Percentiles rank a stretch among this genome's conserved stretches.
Conservation (phyloP, 2,888 invertebrate species). For the Eupithecia vulgata region DNA sequence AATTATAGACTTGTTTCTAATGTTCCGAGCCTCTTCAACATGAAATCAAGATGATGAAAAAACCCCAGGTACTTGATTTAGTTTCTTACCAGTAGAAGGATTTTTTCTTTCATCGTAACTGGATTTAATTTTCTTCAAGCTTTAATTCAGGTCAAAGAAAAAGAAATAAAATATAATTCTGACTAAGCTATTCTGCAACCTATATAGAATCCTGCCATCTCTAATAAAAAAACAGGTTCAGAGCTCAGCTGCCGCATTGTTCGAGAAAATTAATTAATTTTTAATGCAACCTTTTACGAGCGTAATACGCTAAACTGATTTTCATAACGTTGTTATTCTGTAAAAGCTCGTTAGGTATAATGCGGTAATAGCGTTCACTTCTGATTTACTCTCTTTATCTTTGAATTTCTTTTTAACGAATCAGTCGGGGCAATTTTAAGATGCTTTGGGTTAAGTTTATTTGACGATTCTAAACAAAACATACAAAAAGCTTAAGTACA, state of each 20-base stretch:
- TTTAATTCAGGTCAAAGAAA: not conserved
- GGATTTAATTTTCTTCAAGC: not conserved
- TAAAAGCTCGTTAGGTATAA: slow-evolving; percentile 30
- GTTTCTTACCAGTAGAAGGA: not conserved
- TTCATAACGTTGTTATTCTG: slow-evolving; percentile 29
- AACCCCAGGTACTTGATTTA: not conserved
- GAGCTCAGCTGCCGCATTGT: slow-evolving; percentile 16
- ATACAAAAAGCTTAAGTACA: not conserved
- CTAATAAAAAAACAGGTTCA: slow-evolving; percentile 14
- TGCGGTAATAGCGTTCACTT: slow-evolving; percentile 11
- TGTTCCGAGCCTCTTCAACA: not conserved
- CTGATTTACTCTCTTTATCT: not conserved
- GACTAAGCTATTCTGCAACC: not conserved
- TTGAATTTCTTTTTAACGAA: not conserved
- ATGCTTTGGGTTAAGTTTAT: not conserved
- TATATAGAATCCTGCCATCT: not conserved
- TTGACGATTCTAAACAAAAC: not conserved
- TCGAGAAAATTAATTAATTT: slow-evolving; percentile 34
- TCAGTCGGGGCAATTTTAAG: not conserved
- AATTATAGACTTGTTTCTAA: too few species aligned
- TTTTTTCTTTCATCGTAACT: not conserved
- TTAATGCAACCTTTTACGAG: slow-evolving; percentile 34
- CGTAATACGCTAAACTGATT: slow-evolving; percentile 31
- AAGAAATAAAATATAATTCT: not conserved
- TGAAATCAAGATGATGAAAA: not conserved